Evolutionary conservation across 2,797 vertebrate genomes (phyloP).

Genomic region (Fringilla coelebs): DNA sequence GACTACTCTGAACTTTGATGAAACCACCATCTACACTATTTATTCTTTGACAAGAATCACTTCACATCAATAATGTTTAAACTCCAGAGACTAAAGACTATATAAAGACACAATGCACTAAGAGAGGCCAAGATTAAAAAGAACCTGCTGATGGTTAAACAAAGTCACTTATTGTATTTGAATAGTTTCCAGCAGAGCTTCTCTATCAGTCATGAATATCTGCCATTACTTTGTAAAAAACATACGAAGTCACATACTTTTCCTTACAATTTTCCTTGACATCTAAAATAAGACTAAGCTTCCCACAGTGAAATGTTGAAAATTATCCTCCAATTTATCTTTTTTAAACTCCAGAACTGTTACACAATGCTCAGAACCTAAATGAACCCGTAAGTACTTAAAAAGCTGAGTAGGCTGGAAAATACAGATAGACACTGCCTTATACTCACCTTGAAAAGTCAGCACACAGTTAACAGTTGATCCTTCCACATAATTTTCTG

Average conservation of each 20-base stretch:
- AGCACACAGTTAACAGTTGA: constrained; percentile 91
- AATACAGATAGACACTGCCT: background rate
- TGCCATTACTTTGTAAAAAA: background rate
- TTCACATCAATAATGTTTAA: background rate
- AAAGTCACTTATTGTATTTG: background rate
- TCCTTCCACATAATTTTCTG: constrained; percentile 90
- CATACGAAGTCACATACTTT: background rate
- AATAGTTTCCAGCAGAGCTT: background rate
- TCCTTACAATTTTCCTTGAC: background rate
- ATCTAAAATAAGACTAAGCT: background rate
- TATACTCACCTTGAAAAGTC: constrained; percentile 91
- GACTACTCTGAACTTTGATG: background rate
- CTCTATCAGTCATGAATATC: background rate
- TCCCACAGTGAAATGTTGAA: background rate
- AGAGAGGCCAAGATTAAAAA: background rate
- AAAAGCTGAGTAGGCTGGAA: background rate
- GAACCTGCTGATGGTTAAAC: background rate
- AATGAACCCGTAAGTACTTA: background rate
- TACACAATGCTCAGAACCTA: background rate
- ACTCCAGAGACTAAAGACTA: background rate
- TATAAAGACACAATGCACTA: background rate
- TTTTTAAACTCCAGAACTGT: background rate
- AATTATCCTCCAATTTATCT: background rate
- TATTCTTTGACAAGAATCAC: background rate
- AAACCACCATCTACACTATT: background rate